These are phyloP conservation scores for Muntiacus muntjak DNA, from an alignment of 2,113 vertebrate species.

Conservation along the genomic window DNA sequence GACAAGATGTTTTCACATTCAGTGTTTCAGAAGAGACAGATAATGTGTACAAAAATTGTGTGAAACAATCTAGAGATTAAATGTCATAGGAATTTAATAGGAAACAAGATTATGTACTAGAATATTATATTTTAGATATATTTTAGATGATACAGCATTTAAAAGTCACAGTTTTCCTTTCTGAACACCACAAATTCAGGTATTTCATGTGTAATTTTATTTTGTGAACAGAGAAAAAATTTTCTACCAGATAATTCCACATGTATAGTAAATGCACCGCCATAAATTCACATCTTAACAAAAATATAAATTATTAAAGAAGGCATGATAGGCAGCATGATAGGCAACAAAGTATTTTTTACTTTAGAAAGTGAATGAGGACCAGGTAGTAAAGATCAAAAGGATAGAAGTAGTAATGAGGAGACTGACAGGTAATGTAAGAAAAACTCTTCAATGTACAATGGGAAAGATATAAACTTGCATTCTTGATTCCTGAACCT, in stretches of 20 bases:
- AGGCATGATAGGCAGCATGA: background rate
- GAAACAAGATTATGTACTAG: background rate
- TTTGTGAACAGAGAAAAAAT: background rate
- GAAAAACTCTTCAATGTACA: background rate
- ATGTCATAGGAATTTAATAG: background rate
- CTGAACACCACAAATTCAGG: background rate
- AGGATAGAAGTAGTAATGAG: background rate
- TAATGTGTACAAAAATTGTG: background rate
- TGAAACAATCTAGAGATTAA: background rate
- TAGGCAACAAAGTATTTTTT: background rate
- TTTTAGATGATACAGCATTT: background rate
- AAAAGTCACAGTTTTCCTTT: background rate
- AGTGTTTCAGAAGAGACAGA: background rate
- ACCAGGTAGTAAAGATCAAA: background rate
- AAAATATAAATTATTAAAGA: background rate
- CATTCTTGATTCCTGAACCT: background rate
- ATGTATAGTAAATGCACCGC: background rate
- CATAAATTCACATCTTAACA: background rate
- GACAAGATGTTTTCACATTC: background rate
- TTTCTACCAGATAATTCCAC: background rate
- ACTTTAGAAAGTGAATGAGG: background rate
- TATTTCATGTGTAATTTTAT: background rate
- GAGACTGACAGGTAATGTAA: background rate
- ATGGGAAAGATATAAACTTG: background rate
- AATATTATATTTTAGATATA: background rate